Evolutionary conservation across 2,888 invertebrate genomes (phyloP).

Genomic region (Eudemis profundana): DNA sequence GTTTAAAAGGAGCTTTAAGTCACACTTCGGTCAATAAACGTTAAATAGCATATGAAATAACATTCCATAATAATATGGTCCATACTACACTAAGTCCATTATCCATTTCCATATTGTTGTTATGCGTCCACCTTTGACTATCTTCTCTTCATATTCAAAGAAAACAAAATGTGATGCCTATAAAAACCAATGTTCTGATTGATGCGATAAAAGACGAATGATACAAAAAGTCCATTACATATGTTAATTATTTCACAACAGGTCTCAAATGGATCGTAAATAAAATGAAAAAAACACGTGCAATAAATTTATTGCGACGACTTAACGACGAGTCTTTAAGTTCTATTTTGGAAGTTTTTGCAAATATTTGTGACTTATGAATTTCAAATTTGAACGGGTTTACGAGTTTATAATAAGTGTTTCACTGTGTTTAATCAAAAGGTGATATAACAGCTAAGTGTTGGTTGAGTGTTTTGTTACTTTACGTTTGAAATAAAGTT

Average conservation of each 20-base stretch:
- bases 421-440: background rate
- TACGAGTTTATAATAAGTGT: background rate
- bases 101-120: background rate
- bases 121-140: constrained; percentile 9
- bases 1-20: no score
- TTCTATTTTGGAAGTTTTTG: constrained; percentile 19
- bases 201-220: constrained; percentile 17
- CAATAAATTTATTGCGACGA: constrained; percentile 29
- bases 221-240: constrained; percentile 32
- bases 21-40: no score
- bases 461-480: no score
- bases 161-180: constrained; percentile 27
- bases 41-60: no score
- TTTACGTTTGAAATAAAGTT: no score
- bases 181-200: constrained; percentile 28
- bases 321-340: constrained; percentile 21
- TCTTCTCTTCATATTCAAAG: constrained; percentile 14
- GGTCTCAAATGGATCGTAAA: constrained; percentile 29
- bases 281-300: constrained; percentile 30
- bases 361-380: constrained; percentile 5
- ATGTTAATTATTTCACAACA: constrained; percentile 34
- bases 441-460: background rate
- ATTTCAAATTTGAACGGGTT: constrained; percentile 6
- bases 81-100: background rate
- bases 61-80: background rate